Percentiles rank a stretch among this genome's conserved stretches.
Conservation (phyloP, 1,140 invertebrate species). For the Pygmarrhopalites habei region DNA sequence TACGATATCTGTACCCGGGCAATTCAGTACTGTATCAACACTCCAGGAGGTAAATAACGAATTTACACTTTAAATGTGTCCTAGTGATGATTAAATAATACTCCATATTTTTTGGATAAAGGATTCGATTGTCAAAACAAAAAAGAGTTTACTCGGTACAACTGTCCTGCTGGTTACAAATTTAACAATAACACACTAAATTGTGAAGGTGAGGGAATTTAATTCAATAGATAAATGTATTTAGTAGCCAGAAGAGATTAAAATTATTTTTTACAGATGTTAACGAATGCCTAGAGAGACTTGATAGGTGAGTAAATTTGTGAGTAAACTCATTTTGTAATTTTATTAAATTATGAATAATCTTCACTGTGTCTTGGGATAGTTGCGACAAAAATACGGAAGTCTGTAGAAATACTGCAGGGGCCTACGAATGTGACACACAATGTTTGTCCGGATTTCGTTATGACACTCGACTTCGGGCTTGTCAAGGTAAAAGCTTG, state of each 20-base stretch:
- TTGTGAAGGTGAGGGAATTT: slow-evolving; percentile 51
- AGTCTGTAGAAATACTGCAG: slow-evolving; percentile 42
- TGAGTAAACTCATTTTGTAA: too few species aligned
- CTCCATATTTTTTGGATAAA: too few species aligned
- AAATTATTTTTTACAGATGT: slow-evolving; percentile 48
- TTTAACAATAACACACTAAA: slow-evolving; percentile 49
- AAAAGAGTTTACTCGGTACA: slow-evolving; percentile 38
- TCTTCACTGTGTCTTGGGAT: too few species aligned
- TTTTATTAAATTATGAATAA: too few species aligned
- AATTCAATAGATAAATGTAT: too few species aligned
- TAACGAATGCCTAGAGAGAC: slow-evolving; percentile 51
- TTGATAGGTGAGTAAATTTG: too few species aligned
- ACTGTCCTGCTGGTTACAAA: slow-evolving; percentile 62
- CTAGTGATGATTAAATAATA: too few species aligned
- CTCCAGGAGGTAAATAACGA: slow-evolving; percentile 45
- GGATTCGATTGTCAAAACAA: slow-evolving; percentile 55
- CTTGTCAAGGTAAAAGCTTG: slow-evolving; percentile 31
- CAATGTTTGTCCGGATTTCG: slow-evolving; percentile 33
- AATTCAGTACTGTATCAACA: slow-evolving; percentile 63
- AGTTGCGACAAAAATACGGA: slow-evolving; percentile 40
- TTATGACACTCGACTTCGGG: slow-evolving; percentile 29
- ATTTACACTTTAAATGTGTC: too few species aligned
- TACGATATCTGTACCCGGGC: slow-evolving; percentile 54
- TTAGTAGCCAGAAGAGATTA: too few species aligned
- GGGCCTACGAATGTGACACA: slow-evolving; percentile 43